Evolutionary conservation across 2,888 invertebrate genomes (phyloP).

Genomic region (Diploptera punctata): DNA sequence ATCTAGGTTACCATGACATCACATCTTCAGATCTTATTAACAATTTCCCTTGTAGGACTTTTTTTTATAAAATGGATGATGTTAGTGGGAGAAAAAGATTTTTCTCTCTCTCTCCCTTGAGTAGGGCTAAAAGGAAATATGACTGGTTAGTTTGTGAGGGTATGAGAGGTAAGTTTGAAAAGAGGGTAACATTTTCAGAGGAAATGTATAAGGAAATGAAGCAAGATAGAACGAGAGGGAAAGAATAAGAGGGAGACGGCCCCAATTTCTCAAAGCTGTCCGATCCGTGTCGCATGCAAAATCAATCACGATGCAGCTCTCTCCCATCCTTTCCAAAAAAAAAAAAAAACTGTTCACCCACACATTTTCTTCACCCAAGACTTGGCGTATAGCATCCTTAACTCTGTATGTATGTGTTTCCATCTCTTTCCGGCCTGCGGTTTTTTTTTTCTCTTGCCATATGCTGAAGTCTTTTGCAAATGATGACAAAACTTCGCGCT

Average conservation of each 20-base stretch:
- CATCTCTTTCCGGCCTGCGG: neutral
- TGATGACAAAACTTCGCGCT: conserved; percentile 16
- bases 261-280: conserved; percentile 58
- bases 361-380: neutral
- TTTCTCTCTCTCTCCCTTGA: neutral
- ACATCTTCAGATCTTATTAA: neutral
- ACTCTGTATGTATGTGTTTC: neutral
- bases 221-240: conserved; percentile 20
- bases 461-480: neutral
- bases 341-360: no score
- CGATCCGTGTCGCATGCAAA: conserved; percentile 57
- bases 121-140: conserved; percentile 27
- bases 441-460: neutral
- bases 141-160: conserved; percentile 35
- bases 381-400: neutral
- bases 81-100: neutral
- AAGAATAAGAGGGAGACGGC: conserved; percentile 47
- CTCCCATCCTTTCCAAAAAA: neutral
- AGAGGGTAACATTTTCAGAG: conserved; percentile 27
- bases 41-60: neutral
- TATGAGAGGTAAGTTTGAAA: no score
- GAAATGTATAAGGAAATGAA: neutral
- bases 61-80: conserved; percentile 4
- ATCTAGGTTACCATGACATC: conserved; percentile 15
- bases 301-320: conserved; percentile 52